Evolutionary conservation across 2,113 vertebrate genomes (phyloP), one percentile per base, ranked within the genome.

Genomic region (Madoqua kirkii): DNA sequence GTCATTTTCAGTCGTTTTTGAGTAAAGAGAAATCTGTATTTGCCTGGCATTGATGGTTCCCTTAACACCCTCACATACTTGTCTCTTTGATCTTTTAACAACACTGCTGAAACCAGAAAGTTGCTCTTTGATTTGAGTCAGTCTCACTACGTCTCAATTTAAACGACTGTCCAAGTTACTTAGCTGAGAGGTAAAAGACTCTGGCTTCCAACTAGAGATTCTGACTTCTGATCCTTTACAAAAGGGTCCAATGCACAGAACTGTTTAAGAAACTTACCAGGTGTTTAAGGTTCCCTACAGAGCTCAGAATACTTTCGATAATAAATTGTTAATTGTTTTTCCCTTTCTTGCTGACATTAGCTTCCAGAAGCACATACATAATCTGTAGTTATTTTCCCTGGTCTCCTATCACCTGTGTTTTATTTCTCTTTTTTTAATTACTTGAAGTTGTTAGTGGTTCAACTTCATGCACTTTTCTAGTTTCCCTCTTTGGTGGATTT

Each of bases 341-440:
- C 55, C 13, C 43, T 93, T 57, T 93, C 84, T 91, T 94, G 91
- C 90, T 95, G 71, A 59, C 71, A n/a, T 92, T 74, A 45, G 50
- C 59, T 91, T 97, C 89, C 94, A 87, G 62, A 91, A 81, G 52
- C 62, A 23, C 57, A 81, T 76, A 87, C 4, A 57, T 84, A 93
- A 67, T 93, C 74, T 95, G 52, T 92, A 93, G 84, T 93, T 95
- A 91, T 97, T 93, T 92, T 87, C 55, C n/a, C 50, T 62, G 21
- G 8, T 79, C n/a, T 79, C 54, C 43, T 79, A 92, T 64, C 55
- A 59, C 60, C 16, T 27, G 76, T 50, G 74, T 79, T 92, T 84
- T 93, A 50, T 95, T 45, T 27, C 50, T 67, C 54, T 76, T 95
- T 81, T 84, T 92, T 48, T 76, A 96, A 94, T 97, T 95, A 86